These are phyloP conservation scores for Clunio marinus DNA, from an alignment of 2,888 invertebrate species.

Conservation along the genomic window DNA sequence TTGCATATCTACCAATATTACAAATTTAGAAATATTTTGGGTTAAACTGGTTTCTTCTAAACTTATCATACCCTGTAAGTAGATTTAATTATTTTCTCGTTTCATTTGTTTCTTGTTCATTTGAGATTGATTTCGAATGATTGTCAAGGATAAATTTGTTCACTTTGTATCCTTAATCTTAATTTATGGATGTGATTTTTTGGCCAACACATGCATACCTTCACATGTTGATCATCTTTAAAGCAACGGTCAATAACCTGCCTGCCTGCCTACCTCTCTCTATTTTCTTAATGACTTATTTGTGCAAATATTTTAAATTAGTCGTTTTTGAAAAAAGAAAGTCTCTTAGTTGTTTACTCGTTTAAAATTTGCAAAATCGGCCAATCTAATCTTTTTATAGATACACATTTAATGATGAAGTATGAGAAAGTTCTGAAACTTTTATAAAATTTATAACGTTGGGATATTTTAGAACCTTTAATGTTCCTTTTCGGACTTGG, in stretches of 20 bases:
- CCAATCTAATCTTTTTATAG: neutral
- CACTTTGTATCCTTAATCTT: neutral
- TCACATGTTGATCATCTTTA: neutral
- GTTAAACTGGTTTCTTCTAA: conserved; percentile 6
- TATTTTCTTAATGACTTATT: neutral
- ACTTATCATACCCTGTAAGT: no score
- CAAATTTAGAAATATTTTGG: neutral
- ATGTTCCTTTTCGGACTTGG: no score
- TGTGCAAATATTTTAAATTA: conserved; percentile 14
- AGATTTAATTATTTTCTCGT: no score
- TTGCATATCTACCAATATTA: neutral
- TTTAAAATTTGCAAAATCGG: neutral
- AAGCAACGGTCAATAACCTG: neutral
- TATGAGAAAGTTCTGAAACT: no score
- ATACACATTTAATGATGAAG: neutral
- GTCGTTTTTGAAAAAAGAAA: neutral
- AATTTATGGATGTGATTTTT: no score
- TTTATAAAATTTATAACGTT: no score
- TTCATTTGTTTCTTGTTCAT: no score
- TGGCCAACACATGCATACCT: neutral
- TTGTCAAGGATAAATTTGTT: neutral
- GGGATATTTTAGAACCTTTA: no score
- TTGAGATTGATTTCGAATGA: neutral
- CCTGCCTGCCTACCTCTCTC: neutral
- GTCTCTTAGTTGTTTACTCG: neutral